Base-by-base conservation (phyloP, 2,113 vertebrate genomes). In the Caretta caretta region DNA sequence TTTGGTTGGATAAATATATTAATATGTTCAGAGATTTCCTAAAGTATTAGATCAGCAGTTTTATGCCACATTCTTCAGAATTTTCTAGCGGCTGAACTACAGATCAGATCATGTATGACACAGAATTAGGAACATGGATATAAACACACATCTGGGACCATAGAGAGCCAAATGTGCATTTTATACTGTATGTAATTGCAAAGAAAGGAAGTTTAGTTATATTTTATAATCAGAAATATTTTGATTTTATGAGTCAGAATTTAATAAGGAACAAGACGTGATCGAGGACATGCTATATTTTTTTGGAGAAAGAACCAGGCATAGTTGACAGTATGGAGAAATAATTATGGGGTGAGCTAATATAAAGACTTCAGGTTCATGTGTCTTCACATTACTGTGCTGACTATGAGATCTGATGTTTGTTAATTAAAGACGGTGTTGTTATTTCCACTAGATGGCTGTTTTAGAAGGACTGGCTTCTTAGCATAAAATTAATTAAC, bases 401-500 rank as follows among this genome's bases (percentile, higher is more conserved):
- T 48, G 57, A 84, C 10, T 81, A 96, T 72, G 53, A 91, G 90
- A 92, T 75, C 25, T 65, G 0, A 87, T 95, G 93, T 96, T 97
- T 96, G 90, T 79, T 96, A 97, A 96, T 96, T 97, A 94, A 90
- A 96, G 94, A 57, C 65, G 95, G 29, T 35, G 19, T 94, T 88
- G 80, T 22, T 90, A 88, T 94, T 97, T 97, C 87, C 65, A 87
- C 57, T 95, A 95, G 86, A 94, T 95, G 86, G 72, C 84, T 94
- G 84, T 35, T 96, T 94, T 87, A 85, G 88, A 90, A 97, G 84
- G 31, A 87, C 92, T 83, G 83, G 19, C 81, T 96, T 92, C 90
- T 97, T 95, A 97, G 81, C 91, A 97, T 96, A 96, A 97, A 97
- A 92, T 96, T 96, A 97, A 97, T 97, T 96, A 97, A 96, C 92